Base-by-base conservation (phyloP, 2,113 vertebrate species). In the Ammodytes marinus region DNA sequence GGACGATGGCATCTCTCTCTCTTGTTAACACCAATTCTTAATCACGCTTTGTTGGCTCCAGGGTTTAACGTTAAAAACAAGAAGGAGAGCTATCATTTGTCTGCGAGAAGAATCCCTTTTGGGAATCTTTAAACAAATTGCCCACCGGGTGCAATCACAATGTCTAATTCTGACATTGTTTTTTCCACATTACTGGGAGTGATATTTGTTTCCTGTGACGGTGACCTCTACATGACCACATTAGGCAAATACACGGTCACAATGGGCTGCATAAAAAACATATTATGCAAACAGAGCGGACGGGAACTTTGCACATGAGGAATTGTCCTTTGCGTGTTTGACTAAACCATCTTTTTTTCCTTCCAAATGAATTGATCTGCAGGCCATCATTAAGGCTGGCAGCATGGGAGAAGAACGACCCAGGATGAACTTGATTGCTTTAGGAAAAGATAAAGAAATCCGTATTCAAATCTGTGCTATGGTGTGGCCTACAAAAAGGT, bases 21-120 rank as follows among this genome's bases (percentile, higher is more conserved):
- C 86, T 85, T 86, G 87, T 91, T 90, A 89, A 80, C 74, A 78
- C 82, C 71, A 79, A 89, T 85, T 82, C 86, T 89, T 79, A 80
- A 91, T 83, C 74, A 73, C 2, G 43, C 76, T 73, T 82, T 63
- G 68, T 43, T 77, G 82, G 82, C 60, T 61, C 47, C n/a, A 45
- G 63, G 78, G 59, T 81, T 88, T 72, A 72, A 72, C 71, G 52
- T 70, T 27, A 27, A 69, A 88, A 89, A 82, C 46, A 58, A 77
- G 40, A 64, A 45, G 39, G 49, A 74, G 66, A 76, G 61, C 42
- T 77, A 82, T 86, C 50, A 80, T 88, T 89, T 74, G 71, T 78
- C 74, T 52, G 83, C 80, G 79, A 77, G 43, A 42, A 19, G 43
- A 42, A 19, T 65, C 49, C 49, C 69, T 61, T 69, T 58, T 50